These are phyloP conservation scores for Panonychus citri DNA, from an alignment of 1,140 invertebrate species.

Conservation along the genomic window DNA sequence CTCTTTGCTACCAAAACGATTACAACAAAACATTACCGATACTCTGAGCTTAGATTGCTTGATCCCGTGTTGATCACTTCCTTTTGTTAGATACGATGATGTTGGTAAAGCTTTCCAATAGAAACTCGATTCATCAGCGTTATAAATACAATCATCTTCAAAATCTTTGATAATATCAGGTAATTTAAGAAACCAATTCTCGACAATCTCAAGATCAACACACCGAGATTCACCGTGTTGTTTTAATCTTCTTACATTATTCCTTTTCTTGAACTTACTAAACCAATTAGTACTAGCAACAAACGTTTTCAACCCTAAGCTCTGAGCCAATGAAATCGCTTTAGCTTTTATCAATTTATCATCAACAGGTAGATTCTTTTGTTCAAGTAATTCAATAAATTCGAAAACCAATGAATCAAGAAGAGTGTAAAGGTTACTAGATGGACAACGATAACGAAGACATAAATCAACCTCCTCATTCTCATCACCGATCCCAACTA, in stretches of 20 bases:
- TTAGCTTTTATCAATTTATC: too few relatives aligned
- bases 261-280: neutral
- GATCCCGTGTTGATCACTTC: neutral
- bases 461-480: too few relatives aligned
- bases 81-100: neutral
- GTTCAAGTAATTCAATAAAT: too few relatives aligned
- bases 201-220: neutral
- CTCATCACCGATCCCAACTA: too few relatives aligned
- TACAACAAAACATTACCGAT: neutral
- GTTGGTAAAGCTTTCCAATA: neutral
- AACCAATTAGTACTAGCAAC: neutral
- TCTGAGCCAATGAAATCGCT: too few relatives aligned
- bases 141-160: neutral
- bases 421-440: too few relatives aligned
- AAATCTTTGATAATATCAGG: neutral
- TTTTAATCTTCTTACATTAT: neutral
- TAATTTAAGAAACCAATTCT: neutral
- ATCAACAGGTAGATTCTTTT: too few relatives aligned
- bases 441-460: too few relatives aligned
- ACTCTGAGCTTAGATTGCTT: neutral
- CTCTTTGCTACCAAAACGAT: neutral
- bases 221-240: neutral
- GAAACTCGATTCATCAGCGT: neutral
- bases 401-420: too few relatives aligned
- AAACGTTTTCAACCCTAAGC: too few relatives aligned